phyloP scores from a whole-genome alignment of 1,140 invertebrate genomes.

The Portunus trituberculatus region DNA sequence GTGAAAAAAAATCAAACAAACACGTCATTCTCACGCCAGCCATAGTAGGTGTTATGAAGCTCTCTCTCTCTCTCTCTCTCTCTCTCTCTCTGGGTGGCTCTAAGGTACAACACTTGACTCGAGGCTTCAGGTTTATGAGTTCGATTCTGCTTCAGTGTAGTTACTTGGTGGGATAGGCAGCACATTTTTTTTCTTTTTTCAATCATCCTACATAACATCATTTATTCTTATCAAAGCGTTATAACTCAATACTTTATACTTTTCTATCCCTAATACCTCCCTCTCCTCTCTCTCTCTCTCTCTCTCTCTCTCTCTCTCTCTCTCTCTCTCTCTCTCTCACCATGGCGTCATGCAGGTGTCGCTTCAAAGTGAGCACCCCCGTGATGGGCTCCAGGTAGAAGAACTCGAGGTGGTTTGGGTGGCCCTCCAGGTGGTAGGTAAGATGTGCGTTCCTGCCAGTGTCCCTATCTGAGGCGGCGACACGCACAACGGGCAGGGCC shows the following conservation, averaged over 20 bases:
- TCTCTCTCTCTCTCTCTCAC: background rate
- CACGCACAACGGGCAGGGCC: conserved; percentile 24
- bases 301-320: too few species aligned
- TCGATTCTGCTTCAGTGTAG: background rate
- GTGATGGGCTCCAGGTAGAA: conserved; percentile 49
- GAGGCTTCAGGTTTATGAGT: too few species aligned
- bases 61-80: too few species aligned
- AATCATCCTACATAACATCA: background rate
- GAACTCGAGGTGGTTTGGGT: conserved; percentile 34
- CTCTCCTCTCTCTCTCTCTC: too few species aligned
- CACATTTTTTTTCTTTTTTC: background rate
- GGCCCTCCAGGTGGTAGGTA: conserved; percentile 51
- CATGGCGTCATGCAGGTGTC: conserved; percentile 29
- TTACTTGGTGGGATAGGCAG: background rate
- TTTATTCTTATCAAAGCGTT: background rate
- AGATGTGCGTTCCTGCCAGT: conserved; percentile 38
- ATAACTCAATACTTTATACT: background rate
- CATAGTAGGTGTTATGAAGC: too few species aligned
- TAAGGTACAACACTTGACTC: too few species aligned
- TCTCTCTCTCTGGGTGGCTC: too few species aligned
- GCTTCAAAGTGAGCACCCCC: conserved; percentile 31
- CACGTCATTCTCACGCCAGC: too few species aligned
- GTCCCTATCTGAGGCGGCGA: conserved; percentile 56
- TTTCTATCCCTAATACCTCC: too few species aligned
- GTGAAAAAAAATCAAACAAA: too few species aligned